A percentile compares a stretch with the other conserved stretches of the same genome.
phyloP scores from a whole-genome alignment of 2,113 vertebrate genomes.

The Emydura subglobosa region DNA sequence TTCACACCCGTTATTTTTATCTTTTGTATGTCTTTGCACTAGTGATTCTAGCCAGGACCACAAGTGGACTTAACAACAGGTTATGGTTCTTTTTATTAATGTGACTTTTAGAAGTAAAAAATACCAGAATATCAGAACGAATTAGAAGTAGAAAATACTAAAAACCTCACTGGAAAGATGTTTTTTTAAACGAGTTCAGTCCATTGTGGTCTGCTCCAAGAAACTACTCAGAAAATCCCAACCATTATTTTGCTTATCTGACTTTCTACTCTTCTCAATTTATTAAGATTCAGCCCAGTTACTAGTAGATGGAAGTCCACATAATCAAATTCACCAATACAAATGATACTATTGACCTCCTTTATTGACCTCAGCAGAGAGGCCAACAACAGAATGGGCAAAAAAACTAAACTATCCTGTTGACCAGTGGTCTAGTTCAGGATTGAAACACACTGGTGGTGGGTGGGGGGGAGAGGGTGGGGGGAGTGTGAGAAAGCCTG shows the following conservation, averaged over 20 bases:
- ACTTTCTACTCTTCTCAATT: not conserved
- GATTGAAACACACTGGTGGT: not conserved
- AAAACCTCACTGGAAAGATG: not conserved
- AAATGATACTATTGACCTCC: not conserved
- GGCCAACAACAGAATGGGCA: not conserved
- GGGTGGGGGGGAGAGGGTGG: too few relatives aligned
- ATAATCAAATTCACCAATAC: fast-evolving
- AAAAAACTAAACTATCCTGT: not conserved
- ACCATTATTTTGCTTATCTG: not conserved
- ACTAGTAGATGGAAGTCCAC: not conserved
- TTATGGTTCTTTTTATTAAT: constrained; percentile 34
- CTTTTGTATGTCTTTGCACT: not conserved
- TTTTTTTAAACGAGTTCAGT: not conserved
- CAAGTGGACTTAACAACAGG: constrained; percentile 20
- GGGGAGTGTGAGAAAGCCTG: not conserved
- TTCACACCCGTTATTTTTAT: not conserved
- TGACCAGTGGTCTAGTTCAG: not conserved
- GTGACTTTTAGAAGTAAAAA: constrained; percentile 35
- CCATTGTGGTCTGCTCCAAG: not conserved
- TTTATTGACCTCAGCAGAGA: not conserved
- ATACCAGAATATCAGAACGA: constrained; percentile 17
- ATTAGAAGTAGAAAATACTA: constrained; percentile 38
- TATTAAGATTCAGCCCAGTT: not conserved
- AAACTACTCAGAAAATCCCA: not conserved
- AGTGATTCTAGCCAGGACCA: constrained; percentile 25